phyloP scores from a whole-genome alignment of 2,113 vertebrate genomes.

The Bufo gargarizans region DNA sequence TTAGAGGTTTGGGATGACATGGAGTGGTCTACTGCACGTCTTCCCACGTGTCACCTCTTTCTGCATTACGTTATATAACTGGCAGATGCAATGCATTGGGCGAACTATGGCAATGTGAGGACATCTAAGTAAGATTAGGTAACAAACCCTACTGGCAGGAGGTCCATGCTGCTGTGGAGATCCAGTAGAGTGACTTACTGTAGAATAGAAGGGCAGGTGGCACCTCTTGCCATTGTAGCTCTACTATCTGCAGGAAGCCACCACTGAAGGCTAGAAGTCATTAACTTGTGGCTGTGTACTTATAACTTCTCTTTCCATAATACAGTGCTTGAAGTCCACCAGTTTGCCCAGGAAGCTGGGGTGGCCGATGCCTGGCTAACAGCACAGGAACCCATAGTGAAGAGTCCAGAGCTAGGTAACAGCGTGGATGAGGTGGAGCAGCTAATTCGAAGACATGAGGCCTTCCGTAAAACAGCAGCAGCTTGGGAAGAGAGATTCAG shows the following conservation, averaged over 20 bases:
- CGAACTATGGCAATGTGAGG: neutral
- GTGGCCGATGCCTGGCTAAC: constrained; percentile 93
- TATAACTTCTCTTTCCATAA: neutral
- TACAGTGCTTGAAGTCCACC: constrained; percentile 91
- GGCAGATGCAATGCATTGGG: neutral
- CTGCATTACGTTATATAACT: neutral
- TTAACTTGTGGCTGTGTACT: neutral
- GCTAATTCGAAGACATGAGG: constrained; percentile 91
- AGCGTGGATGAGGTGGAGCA: constrained; percentile 96
- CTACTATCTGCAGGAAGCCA: too few relatives aligned
- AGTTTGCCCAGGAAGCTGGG: constrained; percentile 94
- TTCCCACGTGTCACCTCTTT: neutral
- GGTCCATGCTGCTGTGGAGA: neutral
- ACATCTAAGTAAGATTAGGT: neutral
- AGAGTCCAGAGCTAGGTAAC: constrained; percentile 86
- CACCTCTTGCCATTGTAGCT: too few relatives aligned
- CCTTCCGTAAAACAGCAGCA: constrained; percentile 89
- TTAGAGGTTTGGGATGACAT: too few relatives aligned
- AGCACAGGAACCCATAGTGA: constrained; percentile 88
- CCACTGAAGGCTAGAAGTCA: too few relatives aligned
- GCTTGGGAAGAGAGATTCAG: constrained; percentile 96
- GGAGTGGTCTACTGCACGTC: too few relatives aligned
- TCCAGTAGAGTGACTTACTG: neutral
- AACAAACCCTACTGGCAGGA: neutral
- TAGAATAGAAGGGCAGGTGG: too few relatives aligned